Evolutionary conservation across 2,888 invertebrate species (phyloP), one percentile per base, ranked within the genome.

Genomic region (Tromatobia lineatoria): DNA sequence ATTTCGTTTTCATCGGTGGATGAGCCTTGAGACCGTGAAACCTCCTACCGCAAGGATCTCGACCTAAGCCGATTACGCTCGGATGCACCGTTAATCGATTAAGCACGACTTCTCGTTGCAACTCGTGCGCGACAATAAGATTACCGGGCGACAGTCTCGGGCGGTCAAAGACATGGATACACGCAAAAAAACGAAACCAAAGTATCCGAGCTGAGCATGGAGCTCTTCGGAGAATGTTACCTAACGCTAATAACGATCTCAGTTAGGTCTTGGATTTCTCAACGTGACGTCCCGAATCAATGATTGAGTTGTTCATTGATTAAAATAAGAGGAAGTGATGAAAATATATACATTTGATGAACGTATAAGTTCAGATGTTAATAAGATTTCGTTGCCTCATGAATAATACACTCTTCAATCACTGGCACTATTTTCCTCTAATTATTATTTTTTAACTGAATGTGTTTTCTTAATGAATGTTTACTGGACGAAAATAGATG

Each of bases 21-120:
- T 50, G 75, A 80, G 61, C 57, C 69, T 47, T n/a, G 54, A 61
- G 77, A 80, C 69, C 73, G 80, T 80, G 80, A 78, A 84, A 80
- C 13, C 15, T 23, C 20, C 47, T 18, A 42, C 38, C 34, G 18
- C 38, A 66, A 50, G 66, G 15, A 38, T 79, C 20, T 42, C 34
- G 73, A 54, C 10, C 77, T 57, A 74, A 84, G 74, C 64, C 64
- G 73, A 80, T 80, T 69, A 69, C 64, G 73, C 77, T 74, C 54
- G 74, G 74, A 84, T 84, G 61, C 52, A 78, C 81, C 78, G 80
- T 74, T 77, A 78, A 84, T 77, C 81, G 81, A 81, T 84, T 54
- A 45, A 64, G 42, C 81, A 64, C 71, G 66, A 83, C 20, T 42
- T 20, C 71, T 71, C 67, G 64, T 4, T 54, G 61, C 77, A 34